Percentiles rank a stretch among this genome's conserved stretches.
Evolutionary conservation across 2,888 invertebrate genomes (phyloP).

Genomic region (Exephanes ischioxanthus): DNA sequence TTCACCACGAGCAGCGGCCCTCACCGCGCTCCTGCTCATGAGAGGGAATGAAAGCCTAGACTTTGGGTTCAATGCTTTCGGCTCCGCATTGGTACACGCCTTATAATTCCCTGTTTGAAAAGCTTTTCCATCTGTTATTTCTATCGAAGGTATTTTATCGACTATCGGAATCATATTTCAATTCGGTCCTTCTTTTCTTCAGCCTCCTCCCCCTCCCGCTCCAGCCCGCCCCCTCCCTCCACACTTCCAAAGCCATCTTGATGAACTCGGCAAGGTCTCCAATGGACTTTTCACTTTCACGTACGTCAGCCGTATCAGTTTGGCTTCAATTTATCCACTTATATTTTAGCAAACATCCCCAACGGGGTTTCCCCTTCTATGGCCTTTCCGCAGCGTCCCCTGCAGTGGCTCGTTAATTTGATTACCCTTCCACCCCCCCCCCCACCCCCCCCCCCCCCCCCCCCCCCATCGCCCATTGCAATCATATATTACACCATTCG

Average conservation of each 20-base stretch:
- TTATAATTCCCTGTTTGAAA: constrained; percentile 60
- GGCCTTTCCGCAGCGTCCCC: constrained; percentile 9
- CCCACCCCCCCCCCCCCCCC: background rate
- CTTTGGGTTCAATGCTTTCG: constrained; percentile 49
- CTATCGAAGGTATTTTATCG: constrained; percentile 59
- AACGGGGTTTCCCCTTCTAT: background rate
- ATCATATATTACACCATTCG: constrained; percentile 9
- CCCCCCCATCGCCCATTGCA: background rate
- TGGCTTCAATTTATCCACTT: constrained; percentile 5
- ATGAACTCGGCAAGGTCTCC: constrained; percentile 6
- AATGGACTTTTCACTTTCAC: constrained; percentile 22
- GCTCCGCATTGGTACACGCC: constrained; percentile 45
- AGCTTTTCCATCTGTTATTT: constrained; percentile 65
- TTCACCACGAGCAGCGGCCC: constrained; percentile 29
- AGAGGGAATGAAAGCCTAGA: constrained; percentile 20
- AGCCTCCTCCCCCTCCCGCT: background rate
- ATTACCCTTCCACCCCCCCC: constrained; percentile 20
- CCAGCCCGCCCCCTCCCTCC: background rate
- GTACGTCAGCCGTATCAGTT: background rate
- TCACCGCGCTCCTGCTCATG: background rate
- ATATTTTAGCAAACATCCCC: background rate
- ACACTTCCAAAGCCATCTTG: background rate
- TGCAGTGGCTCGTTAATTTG: constrained; percentile 36
- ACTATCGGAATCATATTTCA: constrained; percentile 62
- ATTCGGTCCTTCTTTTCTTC: constrained; percentile 26